Evolutionary conservation across 2,888 invertebrate genomes (phyloP).

Genomic region (Dicranocentrus wangi): DNA sequence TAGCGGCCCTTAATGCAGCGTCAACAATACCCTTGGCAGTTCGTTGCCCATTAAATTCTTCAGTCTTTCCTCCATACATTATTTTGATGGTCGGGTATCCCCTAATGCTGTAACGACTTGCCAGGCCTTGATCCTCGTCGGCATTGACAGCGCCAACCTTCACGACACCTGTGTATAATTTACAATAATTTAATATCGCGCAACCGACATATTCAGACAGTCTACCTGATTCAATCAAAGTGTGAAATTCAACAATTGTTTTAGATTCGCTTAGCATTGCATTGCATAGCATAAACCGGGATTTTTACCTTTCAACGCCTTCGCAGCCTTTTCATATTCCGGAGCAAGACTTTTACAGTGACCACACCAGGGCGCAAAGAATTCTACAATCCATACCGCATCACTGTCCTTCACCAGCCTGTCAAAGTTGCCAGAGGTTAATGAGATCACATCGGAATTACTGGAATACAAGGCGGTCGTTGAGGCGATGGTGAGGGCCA

Average conservation of each 20-base stretch:
- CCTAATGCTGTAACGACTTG: slow-evolving; percentile 85
- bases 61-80: slow-evolving; percentile 90
- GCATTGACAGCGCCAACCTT: slow-evolving; percentile 97
- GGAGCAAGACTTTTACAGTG: slow-evolving; percentile 92
- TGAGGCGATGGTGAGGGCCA: no score
- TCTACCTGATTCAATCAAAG: no score
- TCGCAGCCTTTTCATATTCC: slow-evolving; percentile 95
- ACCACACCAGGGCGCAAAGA: slow-evolving; percentile 95
- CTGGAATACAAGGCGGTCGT: slow-evolving; percentile 72
- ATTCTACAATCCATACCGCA: slow-evolving; percentile 95
- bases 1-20: slow-evolving; percentile 85
- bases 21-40: slow-evolving; percentile 91
- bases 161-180: slow-evolving; percentile 89
- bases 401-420: slow-evolving; percentile 87
- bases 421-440: slow-evolving; percentile 92
- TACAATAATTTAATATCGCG: no score
- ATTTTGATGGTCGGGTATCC: slow-evolving; percentile 98
- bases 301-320: slow-evolving; percentile 86
- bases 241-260: no score
- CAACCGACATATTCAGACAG: no score
- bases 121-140: slow-evolving; percentile 88
- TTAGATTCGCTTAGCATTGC: no score
- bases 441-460: slow-evolving; percentile 84
- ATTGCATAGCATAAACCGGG: no score
- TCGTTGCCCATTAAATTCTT: slow-evolving; percentile 88